Percentiles rank a stretch among this genome's conserved stretches.
phyloP scores from a whole-genome alignment of 2,113 vertebrate species.

The Chloroceryle aenea region DNA sequence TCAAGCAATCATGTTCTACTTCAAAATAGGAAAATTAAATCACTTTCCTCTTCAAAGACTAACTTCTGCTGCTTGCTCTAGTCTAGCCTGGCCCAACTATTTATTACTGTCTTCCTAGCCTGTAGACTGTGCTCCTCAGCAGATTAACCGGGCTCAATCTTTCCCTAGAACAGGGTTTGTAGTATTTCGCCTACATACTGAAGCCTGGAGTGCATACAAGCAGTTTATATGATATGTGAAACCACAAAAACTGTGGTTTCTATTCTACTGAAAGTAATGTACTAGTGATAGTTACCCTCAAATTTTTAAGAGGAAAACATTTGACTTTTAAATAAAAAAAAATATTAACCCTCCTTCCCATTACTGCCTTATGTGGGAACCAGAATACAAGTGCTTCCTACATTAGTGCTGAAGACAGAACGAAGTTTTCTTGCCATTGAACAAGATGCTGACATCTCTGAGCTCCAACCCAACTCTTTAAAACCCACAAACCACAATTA shows the following conservation, averaged over 20 bases:
- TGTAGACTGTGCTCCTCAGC: fast-evolving
- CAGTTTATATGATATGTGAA: background rate
- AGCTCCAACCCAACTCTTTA: background rate
- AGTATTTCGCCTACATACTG: background rate
- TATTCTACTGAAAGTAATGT: background rate
- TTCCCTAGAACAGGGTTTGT: background rate
- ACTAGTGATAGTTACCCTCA: background rate
- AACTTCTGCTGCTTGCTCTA: background rate
- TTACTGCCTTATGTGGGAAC: background rate
- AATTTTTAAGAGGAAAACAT: background rate
- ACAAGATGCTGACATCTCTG: background rate
- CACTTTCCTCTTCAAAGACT: background rate
- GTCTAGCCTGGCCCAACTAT: background rate
- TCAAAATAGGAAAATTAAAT: background rate
- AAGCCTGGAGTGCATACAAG: background rate
- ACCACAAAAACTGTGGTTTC: background rate
- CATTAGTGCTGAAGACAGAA: background rate
- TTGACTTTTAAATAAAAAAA: background rate
- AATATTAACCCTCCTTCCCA: background rate
- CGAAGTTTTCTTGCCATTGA: background rate
- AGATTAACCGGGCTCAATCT: background rate
- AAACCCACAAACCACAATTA: background rate
- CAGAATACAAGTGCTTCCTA: background rate
- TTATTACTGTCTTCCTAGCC: background rate
- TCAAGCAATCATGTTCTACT: background rate